These are phyloP conservation scores for Ptyas mucosa DNA, from an alignment of 2,113 vertebrate species.

Conservation along the genomic window DNA sequence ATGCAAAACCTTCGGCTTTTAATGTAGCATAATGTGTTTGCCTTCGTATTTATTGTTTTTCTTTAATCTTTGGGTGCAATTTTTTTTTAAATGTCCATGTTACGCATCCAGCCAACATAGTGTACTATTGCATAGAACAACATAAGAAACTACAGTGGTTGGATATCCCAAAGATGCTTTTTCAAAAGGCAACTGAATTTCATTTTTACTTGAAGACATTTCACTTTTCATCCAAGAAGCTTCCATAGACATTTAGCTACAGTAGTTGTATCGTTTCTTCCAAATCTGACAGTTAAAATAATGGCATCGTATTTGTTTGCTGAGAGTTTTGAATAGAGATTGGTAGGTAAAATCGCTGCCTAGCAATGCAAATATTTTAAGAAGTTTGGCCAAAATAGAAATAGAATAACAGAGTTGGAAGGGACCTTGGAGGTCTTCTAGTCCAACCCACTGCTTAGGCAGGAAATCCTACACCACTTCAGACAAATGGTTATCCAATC, in stretches of 20 bases:
- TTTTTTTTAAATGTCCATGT: slow-evolving; percentile 6
- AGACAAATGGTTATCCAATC: too few species aligned
- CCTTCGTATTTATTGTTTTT: neutral
- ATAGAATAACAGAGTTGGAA: too few species aligned
- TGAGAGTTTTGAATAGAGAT: neutral
- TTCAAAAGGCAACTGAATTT: too few species aligned
- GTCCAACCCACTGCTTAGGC: too few species aligned
- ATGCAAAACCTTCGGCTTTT: slow-evolving; percentile 57
- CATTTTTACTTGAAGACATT: too few species aligned
- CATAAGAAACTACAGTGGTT: neutral
- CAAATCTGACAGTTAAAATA: neutral
- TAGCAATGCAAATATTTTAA: neutral
- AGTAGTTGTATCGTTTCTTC: neutral
- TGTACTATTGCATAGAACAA: slow-evolving; percentile 36
- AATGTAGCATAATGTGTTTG: slow-evolving; percentile 46
- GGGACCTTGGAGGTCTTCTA: too few species aligned
- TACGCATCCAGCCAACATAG: slow-evolving; percentile 20
- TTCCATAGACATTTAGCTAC: too few species aligned
- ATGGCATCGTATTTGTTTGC: neutral
- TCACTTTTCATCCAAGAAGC: too few species aligned
- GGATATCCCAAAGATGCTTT: neutral
- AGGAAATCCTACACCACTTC: too few species aligned
- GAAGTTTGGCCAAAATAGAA: neutral
- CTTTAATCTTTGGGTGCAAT: slow-evolving; percentile 23
- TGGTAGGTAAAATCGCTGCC: neutral